These are phyloP conservation scores for Hoplostethus mediterraneus DNA, from an alignment of 2,797 vertebrate genomes.

Conservation along the genomic window DNA sequence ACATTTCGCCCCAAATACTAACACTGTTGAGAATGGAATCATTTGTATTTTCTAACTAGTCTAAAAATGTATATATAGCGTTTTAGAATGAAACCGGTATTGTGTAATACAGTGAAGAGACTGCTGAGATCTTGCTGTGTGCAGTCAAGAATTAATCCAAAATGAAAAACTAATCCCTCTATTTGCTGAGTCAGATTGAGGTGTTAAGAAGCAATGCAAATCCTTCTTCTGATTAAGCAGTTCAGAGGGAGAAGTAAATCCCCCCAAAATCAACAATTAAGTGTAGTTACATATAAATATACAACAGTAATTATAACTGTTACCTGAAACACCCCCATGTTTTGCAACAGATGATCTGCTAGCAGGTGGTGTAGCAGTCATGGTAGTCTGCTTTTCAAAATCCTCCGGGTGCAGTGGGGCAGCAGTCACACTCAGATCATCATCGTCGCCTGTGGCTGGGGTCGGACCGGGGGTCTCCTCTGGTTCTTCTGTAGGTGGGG, in stretches of 20 bases:
- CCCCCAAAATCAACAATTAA: not conserved
- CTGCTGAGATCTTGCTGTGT: slow-evolving; percentile 1
- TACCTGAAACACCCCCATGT: slow-evolving; percentile 78
- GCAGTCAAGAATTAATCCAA: not conserved
- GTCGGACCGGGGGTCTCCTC: slow-evolving; percentile 31
- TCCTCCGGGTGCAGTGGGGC: slow-evolving; percentile 25
- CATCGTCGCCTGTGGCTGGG: not conserved
- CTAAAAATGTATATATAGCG: no score
- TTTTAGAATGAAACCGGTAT: no score
- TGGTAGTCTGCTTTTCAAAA: slow-evolving; percentile 29
- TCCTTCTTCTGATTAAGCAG: not conserved
- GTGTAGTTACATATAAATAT: not conserved
- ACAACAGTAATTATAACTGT: not conserved
- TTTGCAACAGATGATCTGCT: slow-evolving; percentile 81
- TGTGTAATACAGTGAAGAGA: not conserved
- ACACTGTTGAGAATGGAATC: not conserved
- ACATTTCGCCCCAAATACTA: not conserved
- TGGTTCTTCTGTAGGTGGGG: slow-evolving; percentile 22
- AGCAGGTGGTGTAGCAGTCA: slow-evolving; percentile 76
- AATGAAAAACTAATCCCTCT: slow-evolving; percentile 17
- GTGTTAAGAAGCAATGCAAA: not conserved
- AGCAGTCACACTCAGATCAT: slow-evolving; percentile 29
- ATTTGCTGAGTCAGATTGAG: slow-evolving; percentile 4
- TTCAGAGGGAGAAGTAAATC: not conserved
- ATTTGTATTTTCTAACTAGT: not conserved